Evolutionary conservation across 30 jellyfish, hydroid and myxozoan genomes (phyloP).

Genomic region (Cassiopea xamachana): DNA sequence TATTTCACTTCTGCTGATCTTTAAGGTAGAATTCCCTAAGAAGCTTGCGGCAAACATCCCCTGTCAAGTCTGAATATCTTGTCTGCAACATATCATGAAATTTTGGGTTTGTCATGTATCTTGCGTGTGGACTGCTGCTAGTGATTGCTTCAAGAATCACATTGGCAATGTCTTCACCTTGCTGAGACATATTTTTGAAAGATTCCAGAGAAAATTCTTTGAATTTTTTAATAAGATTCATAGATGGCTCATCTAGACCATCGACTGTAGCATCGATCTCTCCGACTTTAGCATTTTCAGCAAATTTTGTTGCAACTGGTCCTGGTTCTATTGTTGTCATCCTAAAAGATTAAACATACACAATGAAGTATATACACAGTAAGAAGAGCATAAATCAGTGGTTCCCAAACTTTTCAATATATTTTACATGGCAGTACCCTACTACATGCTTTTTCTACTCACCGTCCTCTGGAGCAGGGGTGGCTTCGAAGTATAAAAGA

Average conservation of each 20-base stretch:
- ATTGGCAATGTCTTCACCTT: slow-evolving; percentile 21
- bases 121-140: neutral
- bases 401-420: too few relatives aligned
- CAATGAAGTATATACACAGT: too few relatives aligned
- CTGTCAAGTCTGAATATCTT: neutral
- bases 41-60: neutral
- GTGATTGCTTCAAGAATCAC: slow-evolving; percentile 1
- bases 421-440: too few relatives aligned
- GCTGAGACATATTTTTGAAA: neutral
- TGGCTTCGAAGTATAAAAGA: too few relatives aligned
- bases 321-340: slow-evolving; percentile 23
- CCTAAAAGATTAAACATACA: neutral
- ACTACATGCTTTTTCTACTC: too few relatives aligned
- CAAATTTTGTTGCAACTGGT: slow-evolving; percentile 12
- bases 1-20: too few relatives aligned
- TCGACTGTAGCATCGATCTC: neutral
- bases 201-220: neutral
- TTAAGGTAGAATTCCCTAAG: neutral
- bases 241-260: slow-evolving; percentile 12
- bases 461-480: too few relatives aligned
- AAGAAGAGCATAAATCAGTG: too few relatives aligned
- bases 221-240: neutral
- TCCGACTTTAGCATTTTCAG: neutral
- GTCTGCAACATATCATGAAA: neutral
- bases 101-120: slow-evolving; percentile 16